Evolutionary conservation across 2,888 invertebrate genomes (phyloP), one percentile per base, ranked within the genome.

Genomic region (Ectropis crepuscularia): DNA sequence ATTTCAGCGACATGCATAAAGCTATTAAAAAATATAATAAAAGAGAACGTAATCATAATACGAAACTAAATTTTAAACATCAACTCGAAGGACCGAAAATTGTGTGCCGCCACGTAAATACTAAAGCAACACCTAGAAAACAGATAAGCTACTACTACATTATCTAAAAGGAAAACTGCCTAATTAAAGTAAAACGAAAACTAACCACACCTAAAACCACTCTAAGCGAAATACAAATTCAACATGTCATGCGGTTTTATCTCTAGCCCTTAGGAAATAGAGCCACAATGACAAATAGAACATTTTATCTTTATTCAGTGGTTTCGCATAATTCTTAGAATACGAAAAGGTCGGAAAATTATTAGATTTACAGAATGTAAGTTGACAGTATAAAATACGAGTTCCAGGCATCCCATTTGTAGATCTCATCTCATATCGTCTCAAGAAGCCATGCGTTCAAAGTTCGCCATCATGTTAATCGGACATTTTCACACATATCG

Each of bases 151-250:
- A 47, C 41, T 60, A 60, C 6, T 45, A 28, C 16, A 28, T 28
- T 28, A 53, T 57, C 28, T 59, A 46, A 41, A 53, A 57, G 42
- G 37, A 49, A 53, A 53, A 37, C 42, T 53, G 28, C 58, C 11
- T 48, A 42, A n/a, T 6, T 28, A 49, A 37, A 38, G 41, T 10
- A 37, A 38, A 42, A 46, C 9, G 46, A 60, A 71, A 61, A 63
- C 53, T 49, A 49, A 57, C 28, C 65, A 68, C 67, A 66, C 61
- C 68, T 70, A 70, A 64, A 67, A 66, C 49, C 65, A 66, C 57
- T 61, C 63, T 61, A 68, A 62, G 65, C 67, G 54, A 62, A 65
- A 57, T 47, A 67, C 50, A 64, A 65, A 60, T 54, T 36, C 63
- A 50, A 48, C 53, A 37, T 55, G 47, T 66, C 70, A 72, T 70